Percentiles rank a stretch among this genome's conserved stretches.
Conservation (phyloP, 2,888 invertebrate genomes). For the Tinea trinotella region DNA sequence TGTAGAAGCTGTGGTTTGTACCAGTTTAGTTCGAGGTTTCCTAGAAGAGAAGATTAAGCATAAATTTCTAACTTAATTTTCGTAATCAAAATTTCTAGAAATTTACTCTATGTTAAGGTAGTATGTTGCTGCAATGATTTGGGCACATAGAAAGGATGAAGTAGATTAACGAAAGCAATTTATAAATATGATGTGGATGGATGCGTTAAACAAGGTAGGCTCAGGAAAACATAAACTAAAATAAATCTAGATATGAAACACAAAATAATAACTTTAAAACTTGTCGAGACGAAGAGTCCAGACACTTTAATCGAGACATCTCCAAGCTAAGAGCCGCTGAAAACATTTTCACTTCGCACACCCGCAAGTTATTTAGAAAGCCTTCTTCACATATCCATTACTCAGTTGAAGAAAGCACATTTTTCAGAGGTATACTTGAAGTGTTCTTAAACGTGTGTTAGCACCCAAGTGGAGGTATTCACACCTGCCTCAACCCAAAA, state of each 20-base stretch:
- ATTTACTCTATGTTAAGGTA: too few relatives aligned
- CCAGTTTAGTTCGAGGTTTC: neutral
- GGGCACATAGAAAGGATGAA: too few relatives aligned
- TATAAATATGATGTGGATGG: too few relatives aligned
- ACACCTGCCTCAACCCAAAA: slow-evolving; percentile 25
- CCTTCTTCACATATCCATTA: neutral
- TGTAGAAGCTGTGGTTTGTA: neutral
- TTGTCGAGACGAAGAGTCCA: too few relatives aligned
- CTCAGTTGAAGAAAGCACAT: slow-evolving; percentile 10
- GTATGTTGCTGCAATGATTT: too few relatives aligned
- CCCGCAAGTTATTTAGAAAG: neutral
- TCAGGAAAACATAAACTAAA: too few relatives aligned
- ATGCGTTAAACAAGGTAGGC: too few relatives aligned
- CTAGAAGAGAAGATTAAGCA: neutral
- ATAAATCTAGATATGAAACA: too few relatives aligned
- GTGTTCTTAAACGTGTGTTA: slow-evolving; percentile 18
- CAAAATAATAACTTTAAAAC: too few relatives aligned
- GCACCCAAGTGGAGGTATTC: slow-evolving; percentile 19
- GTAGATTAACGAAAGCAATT: too few relatives aligned
- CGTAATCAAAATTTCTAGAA: neutral
- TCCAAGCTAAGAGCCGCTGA: too few relatives aligned
- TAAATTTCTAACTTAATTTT: neutral
- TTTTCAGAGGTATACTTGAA: slow-evolving; percentile 1
- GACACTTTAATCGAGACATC: too few relatives aligned
- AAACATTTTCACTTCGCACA: neutral